phyloP scores from a whole-genome alignment of 2,888 invertebrate genomes.

The Lamellibrachia satsuma region DNA sequence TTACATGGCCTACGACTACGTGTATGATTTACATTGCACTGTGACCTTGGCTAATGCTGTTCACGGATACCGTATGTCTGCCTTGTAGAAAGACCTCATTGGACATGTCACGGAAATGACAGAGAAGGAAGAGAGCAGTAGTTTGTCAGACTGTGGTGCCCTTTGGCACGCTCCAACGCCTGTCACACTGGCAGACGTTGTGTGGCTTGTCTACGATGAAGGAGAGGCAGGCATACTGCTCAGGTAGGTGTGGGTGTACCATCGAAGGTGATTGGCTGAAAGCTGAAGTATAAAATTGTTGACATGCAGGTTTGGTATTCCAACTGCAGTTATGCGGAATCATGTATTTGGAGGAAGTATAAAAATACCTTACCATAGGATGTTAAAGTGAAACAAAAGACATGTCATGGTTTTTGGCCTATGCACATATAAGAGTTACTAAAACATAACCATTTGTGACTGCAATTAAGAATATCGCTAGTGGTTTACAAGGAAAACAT shows the following conservation, averaged over 20 bases:
- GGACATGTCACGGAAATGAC: neutral
- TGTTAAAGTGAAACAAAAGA: too few relatives aligned
- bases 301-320: too few relatives aligned
- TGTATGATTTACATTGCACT: neutral
- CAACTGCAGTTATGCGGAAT: too few relatives aligned
- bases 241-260: neutral
- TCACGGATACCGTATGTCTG: neutral
- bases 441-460: too few relatives aligned
- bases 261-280: too few relatives aligned
- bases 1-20: neutral
- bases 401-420: too few relatives aligned
- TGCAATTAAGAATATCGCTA: too few relatives aligned
- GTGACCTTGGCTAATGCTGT: neutral
- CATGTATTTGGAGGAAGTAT: too few relatives aligned
- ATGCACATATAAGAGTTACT: too few relatives aligned
- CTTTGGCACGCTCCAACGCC: slow-evolving; percentile 28
- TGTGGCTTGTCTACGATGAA: slow-evolving; percentile 27
- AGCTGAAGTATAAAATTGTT: too few relatives aligned
- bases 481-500: too few relatives aligned
- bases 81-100: neutral
- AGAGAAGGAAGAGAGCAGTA: neutral
- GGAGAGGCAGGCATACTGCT: slow-evolving; percentile 26
- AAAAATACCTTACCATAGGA: too few relatives aligned
- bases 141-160: neutral
- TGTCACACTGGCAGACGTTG: slow-evolving; percentile 28